A percentile compares a stretch with the other conserved stretches of the same genome.
phyloP scores from a whole-genome alignment of 2,888 invertebrate species.

The Eristalis arbustorum region DNA sequence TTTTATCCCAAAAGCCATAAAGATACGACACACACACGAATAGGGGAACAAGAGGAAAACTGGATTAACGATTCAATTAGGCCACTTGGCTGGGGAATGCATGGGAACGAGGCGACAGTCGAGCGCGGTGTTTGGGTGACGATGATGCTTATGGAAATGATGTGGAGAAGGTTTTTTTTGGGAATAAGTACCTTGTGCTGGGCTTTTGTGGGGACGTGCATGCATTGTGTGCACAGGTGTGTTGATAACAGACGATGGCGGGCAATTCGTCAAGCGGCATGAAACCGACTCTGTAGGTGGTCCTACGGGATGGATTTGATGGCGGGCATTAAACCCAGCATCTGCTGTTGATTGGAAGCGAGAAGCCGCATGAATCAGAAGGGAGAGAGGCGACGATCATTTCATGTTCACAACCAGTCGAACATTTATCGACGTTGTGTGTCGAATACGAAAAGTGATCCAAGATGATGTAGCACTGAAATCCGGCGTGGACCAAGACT shows the following conservation, averaged over 20 bases:
- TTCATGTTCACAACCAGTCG: no score
- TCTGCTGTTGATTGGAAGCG: no score
- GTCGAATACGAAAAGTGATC: no score
- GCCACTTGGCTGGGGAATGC: background rate
- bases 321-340: no score
- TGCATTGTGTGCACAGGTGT: background rate
- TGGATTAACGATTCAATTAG: constrained; percentile 58
- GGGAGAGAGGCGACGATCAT: no score
- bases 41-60: background rate
- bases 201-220: background rate
- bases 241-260: background rate
- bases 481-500: no score
- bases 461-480: no score
- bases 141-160: constrained; percentile 10
- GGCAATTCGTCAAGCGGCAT: background rate
- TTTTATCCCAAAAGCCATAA: constrained; percentile 19
- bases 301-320: no score
- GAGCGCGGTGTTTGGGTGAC: background rate
- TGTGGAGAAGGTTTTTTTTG: background rate
- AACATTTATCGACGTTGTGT: no score
- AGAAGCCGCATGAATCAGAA: no score
- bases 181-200: background rate
- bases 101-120: background rate
- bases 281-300: no score
- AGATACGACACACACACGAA: background rate